Base-by-base conservation (phyloP, 1,140 invertebrate genomes). In the Eueides isabella region DNA sequence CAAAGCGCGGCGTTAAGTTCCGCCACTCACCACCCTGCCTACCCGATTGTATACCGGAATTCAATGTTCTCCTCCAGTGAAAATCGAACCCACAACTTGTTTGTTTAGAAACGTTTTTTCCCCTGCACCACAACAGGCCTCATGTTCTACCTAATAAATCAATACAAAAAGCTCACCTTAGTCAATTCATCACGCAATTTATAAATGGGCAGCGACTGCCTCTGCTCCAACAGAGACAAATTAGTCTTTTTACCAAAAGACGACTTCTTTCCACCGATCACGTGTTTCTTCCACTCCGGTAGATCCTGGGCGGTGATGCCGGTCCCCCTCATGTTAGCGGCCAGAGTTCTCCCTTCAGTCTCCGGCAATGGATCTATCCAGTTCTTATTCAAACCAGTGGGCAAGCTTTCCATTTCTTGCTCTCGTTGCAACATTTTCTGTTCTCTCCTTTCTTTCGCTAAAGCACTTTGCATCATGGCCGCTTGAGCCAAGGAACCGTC, bases 231-330 rank as follows among this genome's bases (percentile, higher is more conserved):
- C n/a, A 99, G 95, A 5, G 96, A 97, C 81, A 99, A 94, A 83
- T 98, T 99, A 0, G 99, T 99, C 91, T 98, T 99, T 89, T 98
- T 99, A n/a, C 99, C 99, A 86, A 99, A 99, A 0, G 98, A 99
- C 0, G 98, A 98, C 88, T 99, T 99, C 85, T 98, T 98, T 9
- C 98, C 99, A 6, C 98, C 98, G 77, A 98, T 99, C 0, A 99
- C 98, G 85, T 99, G 98, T 86, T 99, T 99, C 86, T 99, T 99
- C 99, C 99, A 99, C 90, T 99, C 99, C 0, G 99, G 99, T 38
- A 99, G 93, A 84, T 99, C 99, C 84, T 97, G 96, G 0, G 95
- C 95, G 55, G 97, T 95, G 1, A 97, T 90, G 0, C 97, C 97
- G 30, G 98, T 96, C 0, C 98, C 97, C 61, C 97, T 89, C 94